Conservation (phyloP, 2,797 vertebrate genomes). For the Micropoecilia bifurca region DNA sequence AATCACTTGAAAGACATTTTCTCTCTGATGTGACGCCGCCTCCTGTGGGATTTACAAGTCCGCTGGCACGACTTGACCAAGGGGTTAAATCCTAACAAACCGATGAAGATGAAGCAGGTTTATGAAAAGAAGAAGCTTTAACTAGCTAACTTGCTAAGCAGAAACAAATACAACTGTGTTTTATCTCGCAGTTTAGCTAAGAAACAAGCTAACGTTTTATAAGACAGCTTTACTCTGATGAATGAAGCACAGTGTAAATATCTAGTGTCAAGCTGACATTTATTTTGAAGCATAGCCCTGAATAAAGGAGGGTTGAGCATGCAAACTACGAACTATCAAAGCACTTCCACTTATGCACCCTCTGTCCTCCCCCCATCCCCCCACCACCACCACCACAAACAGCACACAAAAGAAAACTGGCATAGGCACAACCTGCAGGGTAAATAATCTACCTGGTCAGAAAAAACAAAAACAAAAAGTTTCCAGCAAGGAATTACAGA, state of each 20-base stretch:
- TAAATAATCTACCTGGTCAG: conserved; percentile 80
- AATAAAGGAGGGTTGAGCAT: conserved; percentile 18
- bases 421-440: conserved; percentile 49
- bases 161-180: conserved; percentile 19
- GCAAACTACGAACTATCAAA: conserved; percentile 30
- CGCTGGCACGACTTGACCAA: conserved; percentile 30
- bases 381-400: conserved; percentile 48
- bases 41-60: conserved; percentile 13
- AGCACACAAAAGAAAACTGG: conserved; percentile 54
- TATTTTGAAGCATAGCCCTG: conserved; percentile 23
- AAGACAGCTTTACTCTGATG: conserved; percentile 24
- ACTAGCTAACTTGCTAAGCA: conserved; percentile 12
- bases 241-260: conserved; percentile 24
- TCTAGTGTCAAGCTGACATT: conserved; percentile 16
- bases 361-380: neutral
- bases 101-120: conserved; percentile 40
- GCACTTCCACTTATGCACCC: conserved; percentile 31
- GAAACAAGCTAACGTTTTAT: conserved; percentile 11
- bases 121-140: conserved; percentile 34
- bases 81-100: conserved; percentile 35
- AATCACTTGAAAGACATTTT: conserved; percentile 21
- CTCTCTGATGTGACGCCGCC: neutral
- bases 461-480: conserved; percentile 68
- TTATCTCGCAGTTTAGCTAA: conserved; percentile 3
- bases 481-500: conserved; percentile 75